Evolutionary conservation across 2,888 invertebrate species (phyloP).

Genomic region (Helicoverpa assulta): DNA sequence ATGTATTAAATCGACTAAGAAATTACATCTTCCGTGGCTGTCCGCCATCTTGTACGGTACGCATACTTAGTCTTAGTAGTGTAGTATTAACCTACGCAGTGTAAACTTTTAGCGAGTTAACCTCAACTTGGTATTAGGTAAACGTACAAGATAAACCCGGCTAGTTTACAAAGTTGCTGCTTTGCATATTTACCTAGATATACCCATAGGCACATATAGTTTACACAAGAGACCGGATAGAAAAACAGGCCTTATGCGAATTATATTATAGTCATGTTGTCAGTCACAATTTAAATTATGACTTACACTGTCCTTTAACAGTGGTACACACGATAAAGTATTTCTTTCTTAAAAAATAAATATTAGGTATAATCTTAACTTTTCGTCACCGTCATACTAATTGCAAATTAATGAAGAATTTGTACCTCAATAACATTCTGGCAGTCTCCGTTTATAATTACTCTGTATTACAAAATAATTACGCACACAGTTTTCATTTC

Average conservation of each 20-base stretch:
- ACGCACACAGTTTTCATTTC: no score
- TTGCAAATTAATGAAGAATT: no score
- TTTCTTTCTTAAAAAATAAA: no score
- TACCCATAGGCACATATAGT: slow-evolving; percentile 26
- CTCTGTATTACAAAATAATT: background rate
- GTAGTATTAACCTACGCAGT: slow-evolving; percentile 24
- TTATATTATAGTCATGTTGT: background rate
- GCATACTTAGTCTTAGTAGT: slow-evolving; percentile 7
- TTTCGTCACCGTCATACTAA: no score
- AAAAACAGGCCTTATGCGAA: background rate
- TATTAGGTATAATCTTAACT: no score
- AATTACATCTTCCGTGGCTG: background rate
- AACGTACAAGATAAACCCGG: slow-evolving; percentile 62
- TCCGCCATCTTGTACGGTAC: slow-evolving; percentile 25
- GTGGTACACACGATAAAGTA: no score
- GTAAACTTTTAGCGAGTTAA: slow-evolving; percentile 54
- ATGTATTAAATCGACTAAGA: background rate
- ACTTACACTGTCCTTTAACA: no score
- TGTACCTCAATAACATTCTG: no score
- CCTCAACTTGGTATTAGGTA: slow-evolving; percentile 55
- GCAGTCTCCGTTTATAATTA: background rate
- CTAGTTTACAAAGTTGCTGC: slow-evolving; percentile 57
- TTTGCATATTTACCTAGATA: slow-evolving; percentile 53
- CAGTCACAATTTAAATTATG: no score
- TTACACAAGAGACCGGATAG: slow-evolving; percentile 22